phyloP scores from a whole-genome alignment of 2,797 vertebrate genomes.

The Synanceia verrucosa region DNA sequence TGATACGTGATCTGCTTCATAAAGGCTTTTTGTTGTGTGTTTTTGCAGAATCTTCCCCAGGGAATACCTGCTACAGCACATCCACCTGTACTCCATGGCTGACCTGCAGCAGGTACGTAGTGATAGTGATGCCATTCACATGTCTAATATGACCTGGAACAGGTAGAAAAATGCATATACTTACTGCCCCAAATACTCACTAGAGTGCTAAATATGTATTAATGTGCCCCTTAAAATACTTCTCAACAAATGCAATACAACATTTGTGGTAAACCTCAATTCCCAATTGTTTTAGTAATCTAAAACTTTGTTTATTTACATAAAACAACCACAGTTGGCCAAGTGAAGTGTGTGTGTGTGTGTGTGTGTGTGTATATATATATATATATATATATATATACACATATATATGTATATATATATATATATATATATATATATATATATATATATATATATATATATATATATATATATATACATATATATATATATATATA shows the following conservation, averaged over 20 bases:
- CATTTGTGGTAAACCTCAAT: not conserved
- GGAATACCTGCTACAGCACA: slow-evolving; percentile 97
- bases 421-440: no score
- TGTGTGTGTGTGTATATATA: no score
- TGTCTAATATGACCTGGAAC: not conserved
- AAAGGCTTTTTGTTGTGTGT: slow-evolving; percentile 15
- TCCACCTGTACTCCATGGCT: slow-evolving; percentile 95
- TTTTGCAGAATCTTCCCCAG: slow-evolving; percentile 92
- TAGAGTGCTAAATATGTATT: not conserved
- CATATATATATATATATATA: no score
- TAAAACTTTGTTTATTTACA: not conserved
- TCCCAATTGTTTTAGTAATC: not conserved
- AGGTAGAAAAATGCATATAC: not conserved
- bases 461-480: no score
- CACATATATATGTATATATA: no score
- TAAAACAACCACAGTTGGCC: no score
- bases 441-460: no score
- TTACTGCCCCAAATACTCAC: not conserved
- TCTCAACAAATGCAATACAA: not conserved
- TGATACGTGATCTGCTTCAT: not conserved
- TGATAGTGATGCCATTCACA: not conserved
- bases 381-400: no score
- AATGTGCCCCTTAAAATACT: not conserved
- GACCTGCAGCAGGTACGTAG: slow-evolving; percentile 94
- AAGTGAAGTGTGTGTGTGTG: no score